These are phyloP conservation scores for Stigmatopora argus DNA, from an alignment of 2,113 vertebrate species.

Conservation along the genomic window DNA sequence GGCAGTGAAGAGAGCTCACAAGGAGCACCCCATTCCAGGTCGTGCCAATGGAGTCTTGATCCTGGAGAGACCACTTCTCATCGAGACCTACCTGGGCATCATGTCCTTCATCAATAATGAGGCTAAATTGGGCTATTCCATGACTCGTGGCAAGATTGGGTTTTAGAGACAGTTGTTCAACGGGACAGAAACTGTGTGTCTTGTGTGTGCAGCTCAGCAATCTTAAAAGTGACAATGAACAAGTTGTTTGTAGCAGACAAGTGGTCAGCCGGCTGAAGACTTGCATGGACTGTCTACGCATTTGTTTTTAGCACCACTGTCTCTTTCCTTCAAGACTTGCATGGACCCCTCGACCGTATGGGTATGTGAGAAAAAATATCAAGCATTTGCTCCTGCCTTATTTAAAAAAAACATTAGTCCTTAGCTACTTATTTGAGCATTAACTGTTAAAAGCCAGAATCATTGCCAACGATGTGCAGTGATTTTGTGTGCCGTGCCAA, in stretches of 20 bases:
- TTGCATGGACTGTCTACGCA: conserved; percentile 26
- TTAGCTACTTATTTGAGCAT: conserved; percentile 16
- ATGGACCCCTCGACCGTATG: conserved; percentile 10
- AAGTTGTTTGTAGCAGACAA: conserved; percentile 19
- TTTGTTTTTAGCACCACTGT: conserved; percentile 15
- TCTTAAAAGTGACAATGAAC: conserved; percentile 7
- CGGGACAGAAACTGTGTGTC: conserved; percentile 14
- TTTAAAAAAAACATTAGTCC: conserved; percentile 10
- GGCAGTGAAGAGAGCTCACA: conserved; percentile 90
- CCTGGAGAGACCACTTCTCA: conserved; percentile 86
- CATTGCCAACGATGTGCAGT: neutral
- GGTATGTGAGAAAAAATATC: conserved; percentile 5
- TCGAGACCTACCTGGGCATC: conserved; percentile 92
- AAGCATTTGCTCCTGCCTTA: conserved; percentile 2
- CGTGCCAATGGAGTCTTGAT: conserved; percentile 77
- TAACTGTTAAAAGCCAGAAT: conserved; percentile 15
- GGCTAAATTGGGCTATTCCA: conserved; percentile 93
- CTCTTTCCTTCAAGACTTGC: conserved; percentile 7
- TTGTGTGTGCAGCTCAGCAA: conserved; percentile 25
- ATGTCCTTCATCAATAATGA: conserved; percentile 99
- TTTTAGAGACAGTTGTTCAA: conserved; percentile 69
- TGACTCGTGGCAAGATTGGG: conserved; percentile 91
- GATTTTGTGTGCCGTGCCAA: conserved; percentile 10
- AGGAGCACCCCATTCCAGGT: conserved; percentile 76
- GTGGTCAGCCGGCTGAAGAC: conserved; percentile 14